Base-by-base conservation (phyloP, 2,888 invertebrate species). In the Campopleginae sp. region DNA sequence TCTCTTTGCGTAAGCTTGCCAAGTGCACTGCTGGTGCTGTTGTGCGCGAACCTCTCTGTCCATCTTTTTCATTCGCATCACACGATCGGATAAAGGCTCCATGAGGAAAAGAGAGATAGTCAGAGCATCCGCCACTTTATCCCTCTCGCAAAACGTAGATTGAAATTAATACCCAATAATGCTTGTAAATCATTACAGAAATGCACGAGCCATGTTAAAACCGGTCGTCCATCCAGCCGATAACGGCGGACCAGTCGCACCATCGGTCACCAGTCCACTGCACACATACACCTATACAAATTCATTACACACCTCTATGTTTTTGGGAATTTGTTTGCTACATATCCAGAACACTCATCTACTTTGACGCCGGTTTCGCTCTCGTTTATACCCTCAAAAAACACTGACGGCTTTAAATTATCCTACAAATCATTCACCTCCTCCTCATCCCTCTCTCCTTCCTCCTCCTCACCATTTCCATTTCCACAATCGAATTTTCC, bases 91-190 rank as follows among this genome's bases (percentile, higher is more conserved):
- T n/a, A 72, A 31, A 33, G 19, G 54, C n/a, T n/a, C 19, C n/a
- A 72, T 23, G 75, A 76, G 79, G 61, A 81, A 84, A 84, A 84
- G 80, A 71, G 84, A 84, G 84, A 77, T 84, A 84, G 77, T 51
- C 66, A 66, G n/a, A n/a, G 61, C 66, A 51, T 74, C 78, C 72
- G 46, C 80, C 89, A 89, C 89, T 90, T 90, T 89, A 89, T 90
- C 86, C 84, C 88, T 87, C 89, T 89, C 84, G 89, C 87, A 87
- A 87, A 88, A 90, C 89, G 91, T 91, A 92, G 92, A 93, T 93
- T 93, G 93, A 93, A 93, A 93, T 93, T 93, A 93, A 93, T 93
- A 93, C 92, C 92, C 93, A 92, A 92, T 93, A 92, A 93, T 92
- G 92, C 91, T 91, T 93, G 91, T 93, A 93, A 93, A 93, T 93